Conservation (phyloP, 2,797 vertebrate species). For the Eurystomus glaucurus region DNA sequence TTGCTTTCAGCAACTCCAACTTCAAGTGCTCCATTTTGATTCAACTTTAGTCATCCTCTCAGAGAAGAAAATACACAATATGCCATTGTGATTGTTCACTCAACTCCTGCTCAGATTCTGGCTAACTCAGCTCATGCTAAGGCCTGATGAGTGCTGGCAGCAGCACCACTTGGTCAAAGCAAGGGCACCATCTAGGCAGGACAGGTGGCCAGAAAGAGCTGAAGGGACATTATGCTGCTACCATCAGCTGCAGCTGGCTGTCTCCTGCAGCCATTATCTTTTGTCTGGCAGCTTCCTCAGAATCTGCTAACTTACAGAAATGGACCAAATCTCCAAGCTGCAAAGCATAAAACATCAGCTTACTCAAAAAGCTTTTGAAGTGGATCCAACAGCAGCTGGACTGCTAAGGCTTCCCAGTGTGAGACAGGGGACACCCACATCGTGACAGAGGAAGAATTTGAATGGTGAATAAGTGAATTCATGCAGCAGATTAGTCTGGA, state of each 20-base stretch:
- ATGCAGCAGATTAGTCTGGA: rapidly evolving
- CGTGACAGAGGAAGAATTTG: neutral
- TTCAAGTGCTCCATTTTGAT: neutral
- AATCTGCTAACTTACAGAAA: neutral
- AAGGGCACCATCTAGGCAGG: neutral
- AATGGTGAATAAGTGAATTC: neutral
- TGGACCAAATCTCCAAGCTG: neutral
- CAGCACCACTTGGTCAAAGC: neutral
- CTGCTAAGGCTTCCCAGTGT: neutral
- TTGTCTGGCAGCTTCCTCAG: neutral
- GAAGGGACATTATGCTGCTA: neutral
- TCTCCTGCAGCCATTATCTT: neutral
- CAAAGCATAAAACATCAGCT: neutral
- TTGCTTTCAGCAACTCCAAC: neutral
- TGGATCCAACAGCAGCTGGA: neutral
- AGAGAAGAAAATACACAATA: neutral
- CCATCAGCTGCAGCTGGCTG: neutral
- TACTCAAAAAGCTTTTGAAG: neutral
- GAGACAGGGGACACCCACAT: rapidly evolving
- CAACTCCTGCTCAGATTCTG: neutral
- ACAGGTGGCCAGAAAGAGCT: neutral
- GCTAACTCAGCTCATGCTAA: neutral
- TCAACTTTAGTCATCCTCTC: neutral
- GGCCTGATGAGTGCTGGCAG: neutral
- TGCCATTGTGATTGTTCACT: neutral